Conservation (phyloP, 53 echinoderm and acorn worm genomes). For the Mesocentrotus franciscanus region DNA sequence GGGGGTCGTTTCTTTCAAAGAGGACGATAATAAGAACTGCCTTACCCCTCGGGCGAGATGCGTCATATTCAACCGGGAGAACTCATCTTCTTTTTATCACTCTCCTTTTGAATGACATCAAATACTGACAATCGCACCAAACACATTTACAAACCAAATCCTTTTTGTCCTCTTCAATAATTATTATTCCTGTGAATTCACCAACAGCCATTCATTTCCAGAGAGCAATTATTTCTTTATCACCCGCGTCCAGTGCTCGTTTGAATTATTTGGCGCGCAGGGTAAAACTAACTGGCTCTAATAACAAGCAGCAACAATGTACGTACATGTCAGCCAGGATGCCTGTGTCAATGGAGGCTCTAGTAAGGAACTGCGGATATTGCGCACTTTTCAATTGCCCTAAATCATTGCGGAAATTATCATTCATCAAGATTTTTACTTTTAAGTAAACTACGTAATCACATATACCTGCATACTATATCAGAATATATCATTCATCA, state of each 20-base stretch:
- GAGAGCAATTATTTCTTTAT: conserved; percentile 3
- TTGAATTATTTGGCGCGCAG: not conserved
- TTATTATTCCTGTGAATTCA: not conserved
- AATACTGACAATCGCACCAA: not conserved
- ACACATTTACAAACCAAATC: not conserved
- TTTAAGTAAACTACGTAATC: not conserved
- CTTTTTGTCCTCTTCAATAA: conserved; percentile 28
- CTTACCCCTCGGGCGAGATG: conserved; percentile 16
- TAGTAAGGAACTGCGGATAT: not conserved
- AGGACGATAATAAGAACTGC: not conserved
- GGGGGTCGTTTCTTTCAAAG: conserved; percentile 11
- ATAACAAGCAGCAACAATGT: not conserved
- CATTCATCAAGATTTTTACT: not conserved
- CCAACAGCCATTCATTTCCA: not conserved
- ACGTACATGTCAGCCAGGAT: not conserved
- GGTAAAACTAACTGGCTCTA: not conserved
- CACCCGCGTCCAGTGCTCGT: not conserved
- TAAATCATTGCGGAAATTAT: not conserved
- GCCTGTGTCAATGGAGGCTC: conserved; percentile 21
- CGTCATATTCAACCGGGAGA: not conserved
- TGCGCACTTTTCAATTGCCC: not conserved
- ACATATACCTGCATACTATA: not conserved
- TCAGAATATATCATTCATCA: not conserved
- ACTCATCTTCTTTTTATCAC: conserved; percentile 3
- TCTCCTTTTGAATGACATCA: not conserved